These are phyloP conservation scores for Catostylus mosaicus DNA, from an alignment of 30 jellyfish, hydroid and myxozoan species.

Conservation along the genomic window DNA sequence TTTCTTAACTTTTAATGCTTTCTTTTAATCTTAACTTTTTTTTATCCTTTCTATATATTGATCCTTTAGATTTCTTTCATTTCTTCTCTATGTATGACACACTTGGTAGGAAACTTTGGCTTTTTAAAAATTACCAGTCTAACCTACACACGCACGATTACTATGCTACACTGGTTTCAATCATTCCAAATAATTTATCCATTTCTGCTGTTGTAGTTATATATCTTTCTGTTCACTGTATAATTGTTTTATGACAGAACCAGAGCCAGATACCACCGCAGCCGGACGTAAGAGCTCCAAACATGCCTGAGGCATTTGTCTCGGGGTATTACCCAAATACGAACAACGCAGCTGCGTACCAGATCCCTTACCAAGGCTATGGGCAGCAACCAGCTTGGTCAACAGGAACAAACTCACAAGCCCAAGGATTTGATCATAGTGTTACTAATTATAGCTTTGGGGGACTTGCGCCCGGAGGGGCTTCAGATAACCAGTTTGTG, in stretches of 20 bases:
- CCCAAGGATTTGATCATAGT: conserved; percentile 86
- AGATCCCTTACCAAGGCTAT: conserved; percentile 83
- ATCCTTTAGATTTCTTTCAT: no score
- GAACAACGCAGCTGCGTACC: conserved; percentile 57
- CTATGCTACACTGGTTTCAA: no score
- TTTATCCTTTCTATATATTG: no score
- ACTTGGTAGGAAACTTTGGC: no score
- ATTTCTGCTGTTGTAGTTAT: background rate
- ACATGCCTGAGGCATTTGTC: conserved; percentile 67
- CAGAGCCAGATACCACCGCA: conserved; percentile 55
- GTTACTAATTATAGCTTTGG: conserved; percentile 83
- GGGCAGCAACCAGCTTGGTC: conserved; percentile 95
- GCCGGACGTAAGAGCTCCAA: conserved; percentile 54
- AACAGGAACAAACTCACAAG: conserved; percentile 87
- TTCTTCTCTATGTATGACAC: no score
- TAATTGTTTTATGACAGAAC: background rate
- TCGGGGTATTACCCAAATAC: conserved; percentile 73
- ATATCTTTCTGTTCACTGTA: background rate
- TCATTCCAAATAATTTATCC: background rate
- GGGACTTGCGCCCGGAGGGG: conserved; percentile 86
- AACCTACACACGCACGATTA: no score
- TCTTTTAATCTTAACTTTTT: no score
- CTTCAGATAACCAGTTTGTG: conserved; percentile 73
- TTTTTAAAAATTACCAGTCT: no score
- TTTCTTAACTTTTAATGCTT: no score